Percentiles rank a stretch among this genome's conserved stretches.
phyloP scores from a whole-genome alignment of 2,113 vertebrate genomes.

The Myotis lucifugus region DNA sequence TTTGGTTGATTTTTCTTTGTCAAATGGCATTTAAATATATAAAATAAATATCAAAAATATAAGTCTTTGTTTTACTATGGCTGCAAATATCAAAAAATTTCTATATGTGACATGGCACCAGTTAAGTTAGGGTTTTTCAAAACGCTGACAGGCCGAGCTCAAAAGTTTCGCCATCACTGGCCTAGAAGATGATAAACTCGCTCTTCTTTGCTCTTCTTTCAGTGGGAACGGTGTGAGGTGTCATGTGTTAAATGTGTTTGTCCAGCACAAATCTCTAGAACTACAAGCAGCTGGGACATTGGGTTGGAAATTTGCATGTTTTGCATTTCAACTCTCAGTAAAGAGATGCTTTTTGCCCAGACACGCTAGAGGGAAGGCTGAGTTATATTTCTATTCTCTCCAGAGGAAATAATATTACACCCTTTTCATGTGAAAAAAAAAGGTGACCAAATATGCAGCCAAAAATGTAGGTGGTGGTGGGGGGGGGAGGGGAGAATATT shows the following conservation, averaged over 20 bases:
- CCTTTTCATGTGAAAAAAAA: background rate
- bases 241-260: background rate
- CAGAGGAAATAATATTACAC: background rate
- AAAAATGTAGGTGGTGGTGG: background rate
- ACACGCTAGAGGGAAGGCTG: background rate
- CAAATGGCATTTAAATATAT: too few relatives aligned
- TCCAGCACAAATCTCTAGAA: background rate
- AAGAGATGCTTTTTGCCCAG: background rate
- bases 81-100: too few relatives aligned
- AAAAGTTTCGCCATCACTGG: too few relatives aligned
- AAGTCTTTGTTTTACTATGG: too few relatives aligned
- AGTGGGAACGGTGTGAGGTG: background rate
- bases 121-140: too few relatives aligned
- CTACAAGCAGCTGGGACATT: background rate
- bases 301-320: background rate
- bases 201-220: background rate
- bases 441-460: background rate
- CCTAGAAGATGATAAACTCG: background rate
- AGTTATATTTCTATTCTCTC: background rate
- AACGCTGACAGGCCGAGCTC: too few relatives aligned
- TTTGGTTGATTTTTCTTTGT: too few relatives aligned
- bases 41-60: too few relatives aligned
- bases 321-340: background rate
- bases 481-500: background rate
- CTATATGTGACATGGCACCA: too few relatives aligned